These are phyloP conservation scores for Drosophila grimshawi DNA, from an alignment of 1,140 invertebrate species.

Conservation along the genomic window DNA sequence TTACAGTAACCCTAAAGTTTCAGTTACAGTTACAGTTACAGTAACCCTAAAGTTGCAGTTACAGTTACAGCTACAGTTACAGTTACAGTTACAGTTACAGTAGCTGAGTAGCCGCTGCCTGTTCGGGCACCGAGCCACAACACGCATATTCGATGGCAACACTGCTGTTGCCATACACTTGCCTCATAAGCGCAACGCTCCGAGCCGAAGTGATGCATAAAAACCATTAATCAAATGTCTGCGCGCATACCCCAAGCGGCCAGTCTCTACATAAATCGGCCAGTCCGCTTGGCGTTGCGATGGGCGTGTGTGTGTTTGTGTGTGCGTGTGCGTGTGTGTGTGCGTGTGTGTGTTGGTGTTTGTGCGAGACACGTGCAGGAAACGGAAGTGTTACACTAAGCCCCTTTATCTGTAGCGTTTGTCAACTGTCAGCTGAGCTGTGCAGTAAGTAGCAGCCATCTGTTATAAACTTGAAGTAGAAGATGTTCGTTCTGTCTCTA, in stretches of 20 bases:
- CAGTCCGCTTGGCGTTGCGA: not conserved
- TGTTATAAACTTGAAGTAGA: conserved; percentile 29
- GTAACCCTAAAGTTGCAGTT: conserved; percentile 7
- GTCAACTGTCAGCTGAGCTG: conserved; percentile 46
- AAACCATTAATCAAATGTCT: conserved; percentile 76
- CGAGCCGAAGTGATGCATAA: conserved; percentile 41
- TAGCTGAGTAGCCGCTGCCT: conserved; percentile 2
- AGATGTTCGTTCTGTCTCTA: not conserved
- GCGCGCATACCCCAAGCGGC: conserved; percentile 23
- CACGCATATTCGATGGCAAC: conserved; percentile 64
- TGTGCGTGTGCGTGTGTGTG: conserved; percentile 13
- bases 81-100: conserved; percentile 13
- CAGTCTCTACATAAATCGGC: conserved; percentile 1
- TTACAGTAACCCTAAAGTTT: not conserved
- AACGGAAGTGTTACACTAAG: conserved; percentile 79
- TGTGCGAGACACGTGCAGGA: conserved; percentile 37
- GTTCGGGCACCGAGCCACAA: conserved; percentile 45
- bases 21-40: conserved; percentile 15
- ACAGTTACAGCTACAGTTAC: conserved; percentile 15
- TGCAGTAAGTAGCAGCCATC: conserved; percentile 12
- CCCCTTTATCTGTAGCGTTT: conserved; percentile 68
- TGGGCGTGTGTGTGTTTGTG: not conserved
- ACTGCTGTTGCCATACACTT: conserved; percentile 65
- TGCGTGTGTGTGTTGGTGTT: not conserved
- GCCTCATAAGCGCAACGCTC: conserved; percentile 57